A percentile compares a stretch with the other conserved stretches of the same genome.
Evolutionary conservation across 92 coral and sea anemone genomes (phyloP).

Genomic region (Galaxea fascicularis): DNA sequence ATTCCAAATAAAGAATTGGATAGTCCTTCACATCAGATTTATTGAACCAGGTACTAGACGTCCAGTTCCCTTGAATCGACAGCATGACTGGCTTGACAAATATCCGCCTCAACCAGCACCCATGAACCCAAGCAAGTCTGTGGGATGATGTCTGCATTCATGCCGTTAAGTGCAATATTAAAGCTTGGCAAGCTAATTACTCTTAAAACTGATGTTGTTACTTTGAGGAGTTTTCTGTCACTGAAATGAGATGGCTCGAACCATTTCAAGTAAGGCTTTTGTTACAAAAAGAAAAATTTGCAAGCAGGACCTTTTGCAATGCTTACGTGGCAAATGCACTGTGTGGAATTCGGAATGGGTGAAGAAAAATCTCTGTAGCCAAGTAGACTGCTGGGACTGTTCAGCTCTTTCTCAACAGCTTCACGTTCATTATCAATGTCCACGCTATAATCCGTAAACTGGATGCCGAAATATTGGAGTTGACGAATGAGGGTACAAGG

Average conservation of each 20-base stretch:
- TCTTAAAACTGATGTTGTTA: too few relatives aligned
- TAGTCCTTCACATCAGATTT: constrained; percentile 72
- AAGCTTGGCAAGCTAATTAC: too few relatives aligned
- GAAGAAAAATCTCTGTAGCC: too few relatives aligned
- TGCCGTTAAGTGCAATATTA: constrained; percentile 69
- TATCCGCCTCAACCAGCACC: constrained; percentile 39
- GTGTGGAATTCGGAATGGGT: too few relatives aligned
- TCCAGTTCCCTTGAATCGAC: constrained; percentile 35
- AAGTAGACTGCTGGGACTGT: constrained; percentile 68
- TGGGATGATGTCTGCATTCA: constrained; percentile 62
- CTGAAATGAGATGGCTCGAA: too few relatives aligned
- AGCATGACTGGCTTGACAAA: constrained; percentile 26
- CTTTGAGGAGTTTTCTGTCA: too few relatives aligned
- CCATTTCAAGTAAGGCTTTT: too few relatives aligned
- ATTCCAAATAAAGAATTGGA: constrained; percentile 69
- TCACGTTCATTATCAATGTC: constrained; percentile 60
- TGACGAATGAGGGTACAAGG: too few relatives aligned
- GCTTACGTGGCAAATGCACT: too few relatives aligned
- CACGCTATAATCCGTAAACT: constrained; percentile 61
- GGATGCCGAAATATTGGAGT: too few relatives aligned
- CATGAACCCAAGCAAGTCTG: constrained; percentile 38
- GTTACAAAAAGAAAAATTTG: too few relatives aligned
- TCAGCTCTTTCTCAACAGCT: constrained; percentile 71
- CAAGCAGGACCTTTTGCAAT: constrained; percentile 66
- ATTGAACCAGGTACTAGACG: constrained; percentile 39